Evolutionary conservation across 2,888 invertebrate species (phyloP).

Genomic region (Anoncus sp.): DNA sequence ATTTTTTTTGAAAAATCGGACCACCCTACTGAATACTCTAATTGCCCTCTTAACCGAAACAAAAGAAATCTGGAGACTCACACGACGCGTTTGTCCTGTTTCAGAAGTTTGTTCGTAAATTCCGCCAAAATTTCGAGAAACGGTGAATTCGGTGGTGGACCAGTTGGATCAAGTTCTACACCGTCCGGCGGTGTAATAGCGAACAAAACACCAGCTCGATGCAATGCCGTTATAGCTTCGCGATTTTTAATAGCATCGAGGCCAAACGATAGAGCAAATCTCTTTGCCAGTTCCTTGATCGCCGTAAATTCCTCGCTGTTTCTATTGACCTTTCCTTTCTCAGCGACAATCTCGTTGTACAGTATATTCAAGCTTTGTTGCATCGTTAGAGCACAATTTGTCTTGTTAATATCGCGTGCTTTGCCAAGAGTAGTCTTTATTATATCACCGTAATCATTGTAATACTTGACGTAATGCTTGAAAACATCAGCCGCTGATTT

Average conservation of each 20-base stretch:
- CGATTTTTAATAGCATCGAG: slow-evolving; percentile 98
- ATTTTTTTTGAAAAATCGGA: too few relatives aligned
- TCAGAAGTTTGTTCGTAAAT: slow-evolving; percentile 97
- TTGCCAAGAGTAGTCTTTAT: slow-evolving; percentile 98
- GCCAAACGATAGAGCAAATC: slow-evolving; percentile 98
- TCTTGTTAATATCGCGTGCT: slow-evolving; percentile 98
- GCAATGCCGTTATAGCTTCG: slow-evolving; percentile 97
- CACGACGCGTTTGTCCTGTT: slow-evolving; percentile 98
- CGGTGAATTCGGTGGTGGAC: slow-evolving; percentile 93
- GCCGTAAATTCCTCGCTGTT: slow-evolving; percentile 94
- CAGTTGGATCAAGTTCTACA: slow-evolving; percentile 88
- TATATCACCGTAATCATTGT: slow-evolving; percentile 99
- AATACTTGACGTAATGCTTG: slow-evolving; percentile 99
- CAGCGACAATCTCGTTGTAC: slow-evolving; percentile 88
- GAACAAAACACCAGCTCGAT: slow-evolving; percentile 97
- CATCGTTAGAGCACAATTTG: slow-evolving; percentile 97
- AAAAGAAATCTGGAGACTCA: slow-evolving; percentile 82
- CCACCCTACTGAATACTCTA: too few relatives aligned
- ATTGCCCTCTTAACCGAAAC: too few relatives aligned
- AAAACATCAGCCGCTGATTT: slow-evolving; percentile 97
- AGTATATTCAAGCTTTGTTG: slow-evolving; percentile 95
- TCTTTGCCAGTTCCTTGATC: slow-evolving; percentile 97
- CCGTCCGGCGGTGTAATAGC: slow-evolving; percentile 89
- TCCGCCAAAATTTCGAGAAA: slow-evolving; percentile 98
- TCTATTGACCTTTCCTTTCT: slow-evolving; percentile 85